Base-by-base conservation (phyloP, 1,140 invertebrate genomes). In the Meloidogyne chitwoodi region DNA sequence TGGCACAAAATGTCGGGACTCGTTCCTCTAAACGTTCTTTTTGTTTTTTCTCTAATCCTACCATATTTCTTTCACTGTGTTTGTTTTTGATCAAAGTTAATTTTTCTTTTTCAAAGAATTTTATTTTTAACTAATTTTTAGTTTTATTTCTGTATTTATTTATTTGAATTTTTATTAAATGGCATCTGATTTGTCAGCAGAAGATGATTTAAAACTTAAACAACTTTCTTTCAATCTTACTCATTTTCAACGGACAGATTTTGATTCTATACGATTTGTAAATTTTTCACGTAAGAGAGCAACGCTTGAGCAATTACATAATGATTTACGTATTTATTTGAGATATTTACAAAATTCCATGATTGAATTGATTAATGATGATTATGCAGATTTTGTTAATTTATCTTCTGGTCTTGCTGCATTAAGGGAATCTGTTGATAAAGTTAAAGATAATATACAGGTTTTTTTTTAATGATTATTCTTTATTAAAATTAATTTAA, bases 301-400 rank as follows among this genome's bases (percentile, higher is more conserved):
- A 74, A 92, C 92, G 22, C 88, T 97, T 79, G 94, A 96, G 88
- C 92, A 91, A 63, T 91, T 98, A 87, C 91, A 94, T 68, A 93
- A 95, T 89, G 94, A 97, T 88, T 89, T 98, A 44, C 92, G 92
- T 16, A 89, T 93, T 29, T 96, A 96, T 87, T 88, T 96, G 38
- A 96, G 95, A 89, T 91, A 93, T 16, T 88, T 98, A 6, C 89
- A 94, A 80, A 92, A 93, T 79, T 93, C 94, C 1, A 94, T 97
- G 93, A 94, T 97, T 78, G 94, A 97, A 88, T 89, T 98, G 0
- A 96, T 98, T 74, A 97, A 98, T 88, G 93, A 94, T 87, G 95
- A 98, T 87, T 98, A 97, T 89, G 93, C 93, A 3, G 94, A 97
- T 88, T 97, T 97, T 90, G 94, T 98, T 10, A 95, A 95, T 89